Percentiles rank a stretch among this genome's conserved stretches.
Evolutionary conservation across 1,140 invertebrate genomes (phyloP).

Genomic region (Drosophila setifemur): DNA sequence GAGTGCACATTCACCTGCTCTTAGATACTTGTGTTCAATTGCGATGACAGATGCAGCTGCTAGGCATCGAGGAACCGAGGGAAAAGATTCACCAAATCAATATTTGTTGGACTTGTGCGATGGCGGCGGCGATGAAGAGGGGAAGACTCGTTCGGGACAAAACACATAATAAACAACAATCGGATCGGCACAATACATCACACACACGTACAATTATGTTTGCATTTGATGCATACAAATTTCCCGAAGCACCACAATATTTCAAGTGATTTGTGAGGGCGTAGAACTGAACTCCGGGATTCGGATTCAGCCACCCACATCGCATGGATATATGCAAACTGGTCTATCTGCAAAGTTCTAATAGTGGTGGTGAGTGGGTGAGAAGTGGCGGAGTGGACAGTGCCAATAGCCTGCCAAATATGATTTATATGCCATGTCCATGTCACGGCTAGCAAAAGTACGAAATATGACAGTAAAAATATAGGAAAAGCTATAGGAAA

Average conservation of each 20-base stretch:
- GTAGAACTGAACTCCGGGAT: neutral
- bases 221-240: slow-evolving; percentile 70
- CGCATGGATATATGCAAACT: slow-evolving; percentile 4
- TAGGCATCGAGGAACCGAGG: slow-evolving; percentile 6
- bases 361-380: slow-evolving; percentile 29
- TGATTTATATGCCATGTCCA: slow-evolving; percentile 71
- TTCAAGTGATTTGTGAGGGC: slow-evolving; percentile 51
- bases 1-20: slow-evolving; percentile 2
- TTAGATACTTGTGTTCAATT: slow-evolving; percentile 7
- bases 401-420: slow-evolving; percentile 73
- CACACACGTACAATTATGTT: slow-evolving; percentile 15
- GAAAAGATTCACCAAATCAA: slow-evolving; percentile 25
- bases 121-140: neutral
- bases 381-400: slow-evolving; percentile 22
- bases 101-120: slow-evolving; percentile 19
- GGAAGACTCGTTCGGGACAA: neutral
- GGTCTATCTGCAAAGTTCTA: slow-evolving; percentile 26
- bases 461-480: slow-evolving; percentile 61
- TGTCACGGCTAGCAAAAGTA: slow-evolving; percentile 53
- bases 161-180: slow-evolving; percentile 64
- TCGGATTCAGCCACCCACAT: neutral
- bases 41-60: slow-evolving; percentile 52
- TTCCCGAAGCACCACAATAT: slow-evolving; percentile 30
- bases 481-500: slow-evolving; percentile 41
- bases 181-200: slow-evolving; percentile 35